A percentile compares a stretch with the other conserved stretches of the same genome.
phyloP scores from a whole-genome alignment of 1,140 invertebrate genomes.

The Cydia strobilella region DNA sequence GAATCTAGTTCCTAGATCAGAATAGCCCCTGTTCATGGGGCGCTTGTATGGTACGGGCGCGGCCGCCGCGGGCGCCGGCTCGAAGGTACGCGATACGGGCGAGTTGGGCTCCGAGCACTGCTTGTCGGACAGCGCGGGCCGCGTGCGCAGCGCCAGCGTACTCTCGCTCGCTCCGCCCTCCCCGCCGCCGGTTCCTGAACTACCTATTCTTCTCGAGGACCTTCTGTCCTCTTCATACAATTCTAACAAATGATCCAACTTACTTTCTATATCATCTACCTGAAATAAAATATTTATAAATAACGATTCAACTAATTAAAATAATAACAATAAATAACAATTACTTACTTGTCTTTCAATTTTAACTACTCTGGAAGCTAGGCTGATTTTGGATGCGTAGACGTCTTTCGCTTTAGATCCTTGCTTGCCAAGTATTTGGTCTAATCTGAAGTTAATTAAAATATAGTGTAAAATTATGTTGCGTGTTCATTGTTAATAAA shows the following conservation, averaged over 20 bases:
- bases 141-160: constrained; percentile 62
- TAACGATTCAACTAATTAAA: constrained; percentile 32
- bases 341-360: constrained; percentile 93
- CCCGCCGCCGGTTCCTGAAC: constrained; percentile 54
- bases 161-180: constrained; percentile 49
- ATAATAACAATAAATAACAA: neutral
- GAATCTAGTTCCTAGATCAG: constrained; percentile 89
- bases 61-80: constrained; percentile 55
- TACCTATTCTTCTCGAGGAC: constrained; percentile 74
- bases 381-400: constrained; percentile 95
- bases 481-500: neutral
- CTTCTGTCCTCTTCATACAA: constrained; percentile 95
- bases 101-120: constrained; percentile 90
- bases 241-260: constrained; percentile 95
- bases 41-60: constrained; percentile 67
- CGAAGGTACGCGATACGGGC: constrained; percentile 75
- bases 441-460: constrained; percentile 84
- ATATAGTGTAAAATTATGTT: constrained; percentile 6
- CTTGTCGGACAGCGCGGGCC: constrained; percentile 86
- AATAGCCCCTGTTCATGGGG: constrained; percentile 88
- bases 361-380: constrained; percentile 96
- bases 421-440: constrained; percentile 96
- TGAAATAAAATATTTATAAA: constrained; percentile 67
- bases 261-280: constrained; percentile 96
- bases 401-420: constrained; percentile 96